Base-by-base conservation (phyloP, 2,797 vertebrate genomes). In the Trachurus trachurus region DNA sequence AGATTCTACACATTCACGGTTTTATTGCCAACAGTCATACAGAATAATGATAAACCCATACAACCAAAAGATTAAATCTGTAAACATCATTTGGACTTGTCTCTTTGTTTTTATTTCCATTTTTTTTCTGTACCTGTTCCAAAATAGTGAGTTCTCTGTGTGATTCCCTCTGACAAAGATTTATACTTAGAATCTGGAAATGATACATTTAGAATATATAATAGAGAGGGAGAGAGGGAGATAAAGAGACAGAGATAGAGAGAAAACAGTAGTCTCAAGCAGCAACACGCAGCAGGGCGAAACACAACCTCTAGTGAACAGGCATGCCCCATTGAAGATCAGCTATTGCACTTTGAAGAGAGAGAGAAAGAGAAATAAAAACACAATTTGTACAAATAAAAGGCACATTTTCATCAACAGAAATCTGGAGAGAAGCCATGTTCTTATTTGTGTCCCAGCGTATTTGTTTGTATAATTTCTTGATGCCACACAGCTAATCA, bases 21-120 rank as follows among this genome's bases (percentile, higher is more conserved):
- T 95, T 96, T 96, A 96, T 96, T 96, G 94, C 94, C 94, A 95
- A 92, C 91, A 93, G 92, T 94, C 92, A 91, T 93, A 94, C 87
- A 95, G 89, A 94, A 78, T 76, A 87, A 95, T 91, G 92, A 91
- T 90, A 85, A 93, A 94, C 90, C 89, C 89, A 93, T 88, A 94
- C 92, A 93, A 94, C 93, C 90, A 92, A 91, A 94, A 93, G 90
- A 94, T 92, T 91, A 91, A 94, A 94, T 91, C 89, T 93, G 92
- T 90, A 95, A 95, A 95, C 87, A 87, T 90, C 90, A 91, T 94
- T 91, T 93, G 88, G 94, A 96, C 92, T 92, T 22, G 31, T 77
- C 86, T 71, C 68, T 91, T 86, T 75, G 44, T 87, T 89, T 91
- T 88, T 85, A 61, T 79, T 86, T 85, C 22, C 26, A 45, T 84